Conservation (phyloP, 2,113 vertebrate species). For the Egretta garzetta region DNA sequence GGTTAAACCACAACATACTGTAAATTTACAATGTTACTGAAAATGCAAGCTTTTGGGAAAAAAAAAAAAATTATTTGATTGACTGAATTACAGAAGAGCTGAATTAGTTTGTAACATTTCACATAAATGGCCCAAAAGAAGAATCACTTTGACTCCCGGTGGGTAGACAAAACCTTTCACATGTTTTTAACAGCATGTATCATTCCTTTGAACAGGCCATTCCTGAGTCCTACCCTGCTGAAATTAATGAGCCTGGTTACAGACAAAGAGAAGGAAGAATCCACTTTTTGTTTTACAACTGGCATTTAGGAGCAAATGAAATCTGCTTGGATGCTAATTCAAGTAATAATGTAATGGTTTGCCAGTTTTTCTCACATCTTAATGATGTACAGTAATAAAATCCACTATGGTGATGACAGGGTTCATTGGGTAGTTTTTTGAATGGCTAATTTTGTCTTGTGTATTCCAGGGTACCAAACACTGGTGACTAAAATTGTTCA, state of each 20-base stretch:
- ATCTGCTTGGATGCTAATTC: neutral
- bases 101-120: neutral
- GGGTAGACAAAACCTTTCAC: neutral
- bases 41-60: neutral
- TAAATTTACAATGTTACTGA: neutral
- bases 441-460: neutral
- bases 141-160: neutral
- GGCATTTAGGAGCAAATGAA: neutral
- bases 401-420: neutral
- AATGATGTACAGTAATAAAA: neutral
- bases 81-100: neutral
- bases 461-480: neutral
- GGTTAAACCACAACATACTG: too few species aligned
- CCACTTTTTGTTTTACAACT: neutral
- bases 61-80: neutral
- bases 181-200: neutral
- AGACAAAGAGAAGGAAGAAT: neutral
- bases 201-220: neutral
- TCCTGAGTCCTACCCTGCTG: neutral
- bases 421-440: neutral
- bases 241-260: neutral
- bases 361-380: neutral
- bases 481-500: neutral
- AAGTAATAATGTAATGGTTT: neutral
- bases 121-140: neutral